phyloP scores from a whole-genome alignment of 2,888 invertebrate species.

The Erebia aethiops region DNA sequence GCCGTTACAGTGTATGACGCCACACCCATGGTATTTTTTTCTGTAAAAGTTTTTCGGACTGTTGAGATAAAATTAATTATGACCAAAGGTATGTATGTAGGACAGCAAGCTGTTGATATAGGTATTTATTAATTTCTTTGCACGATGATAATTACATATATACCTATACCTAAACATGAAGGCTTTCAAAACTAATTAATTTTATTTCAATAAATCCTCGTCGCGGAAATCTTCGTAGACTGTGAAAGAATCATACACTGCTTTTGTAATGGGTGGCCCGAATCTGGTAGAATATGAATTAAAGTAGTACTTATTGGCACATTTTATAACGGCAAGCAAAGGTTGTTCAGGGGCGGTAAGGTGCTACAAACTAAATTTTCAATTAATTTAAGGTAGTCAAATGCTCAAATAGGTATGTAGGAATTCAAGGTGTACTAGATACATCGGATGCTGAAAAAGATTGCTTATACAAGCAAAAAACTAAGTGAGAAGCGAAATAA shows the following conservation, averaged over 20 bases:
- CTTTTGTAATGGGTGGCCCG: constrained; percentile 76
- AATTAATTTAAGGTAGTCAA: not conserved
- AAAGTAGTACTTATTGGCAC: constrained; percentile 67
- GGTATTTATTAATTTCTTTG: not conserved
- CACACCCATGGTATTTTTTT: constrained; percentile 60
- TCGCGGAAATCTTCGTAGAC: constrained; percentile 14
- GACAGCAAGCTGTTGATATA: not conserved
- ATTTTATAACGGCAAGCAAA: constrained; percentile 53
- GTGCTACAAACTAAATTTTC: not conserved
- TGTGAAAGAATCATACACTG: constrained; percentile 60
- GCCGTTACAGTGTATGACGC: constrained; percentile 75
- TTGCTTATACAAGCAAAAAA: not conserved
- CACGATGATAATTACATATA: not conserved
- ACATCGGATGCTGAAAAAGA: not conserved
- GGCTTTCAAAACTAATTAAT: not conserved
- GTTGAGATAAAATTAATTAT: constrained; percentile 19
- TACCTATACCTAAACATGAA: no score
- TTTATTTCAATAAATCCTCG: constrained; percentile 6
- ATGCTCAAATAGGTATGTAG: constrained; percentile 4
- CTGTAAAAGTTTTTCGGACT: constrained; percentile 43
- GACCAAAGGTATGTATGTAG: not conserved
- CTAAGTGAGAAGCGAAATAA: not conserved
- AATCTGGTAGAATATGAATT: constrained; percentile 71
- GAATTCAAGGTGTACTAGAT: not conserved
- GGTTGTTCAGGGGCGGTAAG: constrained; percentile 35